phyloP scores from a whole-genome alignment of 2,113 vertebrate species.

The Corythoichthys haematopterus region DNA sequence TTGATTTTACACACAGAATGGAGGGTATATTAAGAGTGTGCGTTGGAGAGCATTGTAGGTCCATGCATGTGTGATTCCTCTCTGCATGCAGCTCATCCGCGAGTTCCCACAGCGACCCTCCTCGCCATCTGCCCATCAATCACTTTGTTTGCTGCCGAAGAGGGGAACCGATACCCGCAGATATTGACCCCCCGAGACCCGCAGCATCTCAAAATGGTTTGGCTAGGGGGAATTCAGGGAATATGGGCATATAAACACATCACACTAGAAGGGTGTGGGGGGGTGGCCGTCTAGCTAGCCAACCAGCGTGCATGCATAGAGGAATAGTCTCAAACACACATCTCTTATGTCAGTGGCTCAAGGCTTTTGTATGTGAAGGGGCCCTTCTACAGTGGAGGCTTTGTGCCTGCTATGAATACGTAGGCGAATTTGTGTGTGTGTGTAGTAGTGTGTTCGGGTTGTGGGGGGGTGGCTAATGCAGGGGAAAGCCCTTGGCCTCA shows the following conservation, averaged over 20 bases:
- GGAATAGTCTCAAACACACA: slow-evolving; percentile 15
- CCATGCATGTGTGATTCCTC: slow-evolving; percentile 41
- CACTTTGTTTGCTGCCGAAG: slow-evolving; percentile 33
- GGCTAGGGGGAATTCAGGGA: neutral
- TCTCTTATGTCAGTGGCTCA: slow-evolving; percentile 36
- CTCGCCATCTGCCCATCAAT: slow-evolving; percentile 56
- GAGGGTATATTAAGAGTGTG: slow-evolving; percentile 4
- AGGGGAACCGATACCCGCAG: slow-evolving; percentile 47
- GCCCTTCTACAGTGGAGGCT: slow-evolving; percentile 45
- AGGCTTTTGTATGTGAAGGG: slow-evolving; percentile 43
- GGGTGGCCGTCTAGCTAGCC: neutral
- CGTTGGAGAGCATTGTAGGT: slow-evolving; percentile 22
- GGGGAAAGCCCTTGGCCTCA: slow-evolving; percentile 62
- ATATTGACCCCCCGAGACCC: slow-evolving; percentile 54
- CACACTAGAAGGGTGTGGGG: slow-evolving; percentile 7
- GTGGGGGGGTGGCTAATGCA: slow-evolving; percentile 39
- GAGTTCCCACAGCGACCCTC: slow-evolving; percentile 40
- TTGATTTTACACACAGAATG: slow-evolving; percentile 12
- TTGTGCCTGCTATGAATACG: slow-evolving; percentile 52
- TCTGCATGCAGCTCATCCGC: slow-evolving; percentile 40
- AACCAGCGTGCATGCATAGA: slow-evolving; percentile 2
- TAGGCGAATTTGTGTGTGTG: slow-evolving; percentile 35
- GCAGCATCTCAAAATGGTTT: slow-evolving; percentile 42
- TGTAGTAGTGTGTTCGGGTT: slow-evolving; percentile 17
- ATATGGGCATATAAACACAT: slow-evolving; percentile 16